Evolutionary conservation across 2,797 vertebrate species (phyloP).

Genomic region (Rhincodon typus): DNA sequence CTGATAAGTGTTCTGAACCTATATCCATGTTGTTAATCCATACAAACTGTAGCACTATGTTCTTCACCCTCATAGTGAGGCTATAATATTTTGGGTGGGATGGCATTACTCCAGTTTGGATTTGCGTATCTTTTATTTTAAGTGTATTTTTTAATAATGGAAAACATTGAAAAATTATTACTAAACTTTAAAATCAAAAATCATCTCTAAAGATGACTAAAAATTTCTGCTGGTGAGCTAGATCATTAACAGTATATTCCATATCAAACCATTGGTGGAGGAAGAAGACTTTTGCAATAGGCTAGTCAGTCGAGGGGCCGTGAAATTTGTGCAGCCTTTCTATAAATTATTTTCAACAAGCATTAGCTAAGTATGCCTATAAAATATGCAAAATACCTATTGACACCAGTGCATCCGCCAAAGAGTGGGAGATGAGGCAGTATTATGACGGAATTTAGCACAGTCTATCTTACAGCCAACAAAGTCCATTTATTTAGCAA

Average conservation of each 20-base stretch:
- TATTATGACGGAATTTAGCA: not conserved
- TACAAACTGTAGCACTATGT: not conserved
- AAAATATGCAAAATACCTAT: not conserved
- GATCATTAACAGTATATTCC: not conserved
- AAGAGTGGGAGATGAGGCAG: not conserved
- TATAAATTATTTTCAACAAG: not conserved
- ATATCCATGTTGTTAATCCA: not conserved
- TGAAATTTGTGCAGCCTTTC: not conserved
- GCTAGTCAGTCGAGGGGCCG: not conserved
- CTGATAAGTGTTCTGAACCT: not conserved
- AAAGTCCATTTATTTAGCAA: not conserved
- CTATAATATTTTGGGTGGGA: not conserved
- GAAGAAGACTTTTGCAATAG: not conserved
- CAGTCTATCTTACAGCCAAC: not conserved
- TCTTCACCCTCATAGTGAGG: not conserved
- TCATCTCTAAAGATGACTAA: not conserved
- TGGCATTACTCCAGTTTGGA: not conserved
- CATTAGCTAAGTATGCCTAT: not conserved
- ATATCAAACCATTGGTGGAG: not conserved
- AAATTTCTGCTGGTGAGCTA: not conserved
- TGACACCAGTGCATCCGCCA: not conserved
- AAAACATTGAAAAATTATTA: not conserved
- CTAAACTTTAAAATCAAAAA: not conserved
- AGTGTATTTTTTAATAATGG: not conserved
- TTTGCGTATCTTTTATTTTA: not conserved